phyloP scores from a whole-genome alignment of 53 echinoderm and acorn worm genomes.

The Crossaster papposus region DNA sequence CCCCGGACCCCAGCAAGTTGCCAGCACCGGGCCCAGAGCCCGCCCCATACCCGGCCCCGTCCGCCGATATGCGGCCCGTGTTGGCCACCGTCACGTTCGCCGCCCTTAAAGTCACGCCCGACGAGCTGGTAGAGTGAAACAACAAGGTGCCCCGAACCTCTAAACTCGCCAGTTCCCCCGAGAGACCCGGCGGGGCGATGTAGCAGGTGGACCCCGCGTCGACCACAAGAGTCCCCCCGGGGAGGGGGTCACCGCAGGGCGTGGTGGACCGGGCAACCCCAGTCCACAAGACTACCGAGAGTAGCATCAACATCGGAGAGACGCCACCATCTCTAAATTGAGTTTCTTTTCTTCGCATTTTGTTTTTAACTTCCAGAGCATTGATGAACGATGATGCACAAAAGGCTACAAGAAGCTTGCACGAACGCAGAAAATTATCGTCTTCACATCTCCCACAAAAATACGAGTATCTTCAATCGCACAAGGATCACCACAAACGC shows the following conservation, averaged over 20 bases:
- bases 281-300: background rate
- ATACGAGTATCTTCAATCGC: too few relatives aligned
- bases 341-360: background rate
- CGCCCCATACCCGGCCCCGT: constrained; percentile 33
- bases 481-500: background rate
- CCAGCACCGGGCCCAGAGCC: constrained; percentile 63
- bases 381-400: too few relatives aligned
- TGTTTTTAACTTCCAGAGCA: background rate
- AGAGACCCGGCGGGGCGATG: constrained; percentile 36
- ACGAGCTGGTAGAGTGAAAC: constrained; percentile 31
- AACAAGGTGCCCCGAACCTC: constrained; percentile 59
- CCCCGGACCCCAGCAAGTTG: constrained; percentile 58
- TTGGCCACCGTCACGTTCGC: constrained; percentile 37
- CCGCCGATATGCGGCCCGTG: constrained; percentile 60
- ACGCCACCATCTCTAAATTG: background rate
- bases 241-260: constrained; percentile 19
- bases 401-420: too few relatives aligned
- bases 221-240: constrained; percentile 32
- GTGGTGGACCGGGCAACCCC: background rate
- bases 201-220: constrained; percentile 39
- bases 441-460: too few relatives aligned
- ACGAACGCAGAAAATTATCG: too few relatives aligned
- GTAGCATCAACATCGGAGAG: background rate
- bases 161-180: constrained; percentile 20
- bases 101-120: constrained; percentile 39